These are phyloP conservation scores for Bibio marci DNA, from an alignment of 2,888 invertebrate genomes.

Conservation along the genomic window DNA sequence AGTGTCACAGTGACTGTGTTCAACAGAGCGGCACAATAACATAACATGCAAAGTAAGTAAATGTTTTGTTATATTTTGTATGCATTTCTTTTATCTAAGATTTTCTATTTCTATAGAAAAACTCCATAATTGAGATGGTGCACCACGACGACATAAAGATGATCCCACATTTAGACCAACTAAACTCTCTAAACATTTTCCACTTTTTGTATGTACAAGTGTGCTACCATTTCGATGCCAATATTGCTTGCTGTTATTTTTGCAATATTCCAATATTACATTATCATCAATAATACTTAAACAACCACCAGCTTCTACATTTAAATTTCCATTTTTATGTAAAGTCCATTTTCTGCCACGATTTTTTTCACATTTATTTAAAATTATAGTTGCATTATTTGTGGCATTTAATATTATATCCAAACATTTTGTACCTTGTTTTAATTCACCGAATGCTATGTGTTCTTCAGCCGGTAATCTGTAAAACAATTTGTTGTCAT, in stretches of 20 bases:
- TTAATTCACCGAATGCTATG: slow-evolving; percentile 21
- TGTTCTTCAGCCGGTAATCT: slow-evolving; percentile 18
- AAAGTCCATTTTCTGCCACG: slow-evolving; percentile 19
- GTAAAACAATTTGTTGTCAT: slow-evolving; percentile 1
- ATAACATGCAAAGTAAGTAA: too few relatives aligned
- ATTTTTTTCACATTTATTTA: slow-evolving; percentile 14
- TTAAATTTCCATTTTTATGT: slow-evolving; percentile 15
- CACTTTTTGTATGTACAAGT: slow-evolving; percentile 17
- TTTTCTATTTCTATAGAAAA: slow-evolving; percentile 23
- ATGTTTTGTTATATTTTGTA: too few relatives aligned
- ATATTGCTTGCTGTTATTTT: slow-evolving; percentile 12
- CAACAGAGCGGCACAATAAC: too few relatives aligned
- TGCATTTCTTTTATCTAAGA: too few relatives aligned
- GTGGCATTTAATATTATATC: slow-evolving; percentile 12
- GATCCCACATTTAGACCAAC: slow-evolving; percentile 17
- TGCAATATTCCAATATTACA: slow-evolving; percentile 12
- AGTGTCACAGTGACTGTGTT: too few relatives aligned
- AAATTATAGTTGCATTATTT: too few relatives aligned
- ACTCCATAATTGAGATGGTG: slow-evolving; percentile 23
- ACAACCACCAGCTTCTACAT: slow-evolving; percentile 13
- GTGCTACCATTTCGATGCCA: slow-evolving; percentile 22
- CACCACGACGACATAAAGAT: slow-evolving; percentile 19
- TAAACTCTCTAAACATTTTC: slow-evolving; percentile 23
- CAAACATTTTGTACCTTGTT: slow-evolving; percentile 18
- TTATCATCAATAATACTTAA: slow-evolving; percentile 11